These are phyloP conservation scores for Drosophila nr. fundita DNA, from an alignment of 2,888 invertebrate genomes.

Conservation along the genomic window DNA sequence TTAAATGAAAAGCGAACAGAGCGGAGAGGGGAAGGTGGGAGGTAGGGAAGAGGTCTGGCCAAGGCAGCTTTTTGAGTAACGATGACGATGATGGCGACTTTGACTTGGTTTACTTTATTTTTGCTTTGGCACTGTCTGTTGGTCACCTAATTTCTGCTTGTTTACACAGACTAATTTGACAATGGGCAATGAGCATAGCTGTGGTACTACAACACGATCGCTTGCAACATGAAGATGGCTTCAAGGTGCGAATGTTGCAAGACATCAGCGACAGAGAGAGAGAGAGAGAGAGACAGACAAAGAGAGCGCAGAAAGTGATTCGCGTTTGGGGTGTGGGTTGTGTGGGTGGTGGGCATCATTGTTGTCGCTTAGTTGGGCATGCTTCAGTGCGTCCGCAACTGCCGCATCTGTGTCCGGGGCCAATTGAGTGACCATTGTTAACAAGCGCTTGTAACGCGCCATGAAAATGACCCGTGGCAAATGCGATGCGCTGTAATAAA, in stretches of 20 bases:
- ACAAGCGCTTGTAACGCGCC: constrained; percentile 64
- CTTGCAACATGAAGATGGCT: constrained; percentile 59
- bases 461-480: constrained; percentile 82
- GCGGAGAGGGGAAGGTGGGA: neutral
- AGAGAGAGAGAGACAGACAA: constrained; percentile 4
- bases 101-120: constrained; percentile 68
- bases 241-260: constrained; percentile 71
- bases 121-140: constrained; percentile 27
- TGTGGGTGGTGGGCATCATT: constrained; percentile 65
- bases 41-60: constrained; percentile 5
- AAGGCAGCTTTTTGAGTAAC: constrained; percentile 32
- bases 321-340: neutral
- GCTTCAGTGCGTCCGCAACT: constrained; percentile 63
- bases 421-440: constrained; percentile 80
- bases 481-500: constrained; percentile 74
- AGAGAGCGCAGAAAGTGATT: constrained; percentile 19
- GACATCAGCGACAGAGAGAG: constrained; percentile 13
- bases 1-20: constrained; percentile 15
- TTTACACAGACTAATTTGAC: constrained; percentile 74
- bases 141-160: constrained; percentile 73
- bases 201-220: constrained; percentile 11
- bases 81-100: constrained; percentile 54
- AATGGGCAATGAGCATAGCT: constrained; percentile 62
- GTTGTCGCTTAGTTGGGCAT: constrained; percentile 78
- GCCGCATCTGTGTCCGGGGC: constrained; percentile 60